These are phyloP conservation scores for Eulemur macaco DNA, from an alignment of 2,113 vertebrate species.

Conservation along the genomic window DNA sequence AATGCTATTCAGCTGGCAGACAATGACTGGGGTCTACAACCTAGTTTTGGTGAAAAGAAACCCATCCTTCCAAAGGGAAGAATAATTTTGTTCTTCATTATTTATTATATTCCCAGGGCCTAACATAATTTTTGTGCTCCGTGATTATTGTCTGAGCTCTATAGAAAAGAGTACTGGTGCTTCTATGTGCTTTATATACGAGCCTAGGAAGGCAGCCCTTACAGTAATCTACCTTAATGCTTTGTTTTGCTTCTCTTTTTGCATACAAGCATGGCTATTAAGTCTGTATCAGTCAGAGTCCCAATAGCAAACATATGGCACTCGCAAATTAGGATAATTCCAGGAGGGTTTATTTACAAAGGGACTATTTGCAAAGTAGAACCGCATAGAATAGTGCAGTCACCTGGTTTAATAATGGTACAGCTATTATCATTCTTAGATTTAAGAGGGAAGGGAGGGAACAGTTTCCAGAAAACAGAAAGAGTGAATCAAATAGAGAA, in stretches of 20 bases:
- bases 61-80: neutral
- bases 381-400: neutral
- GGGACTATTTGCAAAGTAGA: conserved; percentile 53
- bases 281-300: conserved; percentile 43
- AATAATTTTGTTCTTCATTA: neutral
- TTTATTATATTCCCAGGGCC: neutral
- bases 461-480: neutral
- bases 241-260: conserved; percentile 60
- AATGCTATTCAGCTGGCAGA: neutral
- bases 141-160: neutral
- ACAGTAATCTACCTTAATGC: neutral
- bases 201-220: neutral
- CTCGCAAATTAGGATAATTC: conserved; percentile 66
- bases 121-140: neutral
- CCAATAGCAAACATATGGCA: conserved; percentile 68
- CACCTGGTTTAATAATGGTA: conserved; percentile 21
- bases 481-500: neutral
- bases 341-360: conserved; percentile 58
- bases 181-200: neutral
- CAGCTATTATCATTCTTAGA: neutral
- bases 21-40: neutral
- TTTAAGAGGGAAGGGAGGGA: neutral
- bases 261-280: conserved; percentile 49
- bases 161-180: neutral
- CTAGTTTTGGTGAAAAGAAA: neutral